Evolutionary conservation across 2,113 vertebrate species (phyloP), one percentile per base, ranked within the genome.

Genomic region (Brachypodius melanocephalos): DNA sequence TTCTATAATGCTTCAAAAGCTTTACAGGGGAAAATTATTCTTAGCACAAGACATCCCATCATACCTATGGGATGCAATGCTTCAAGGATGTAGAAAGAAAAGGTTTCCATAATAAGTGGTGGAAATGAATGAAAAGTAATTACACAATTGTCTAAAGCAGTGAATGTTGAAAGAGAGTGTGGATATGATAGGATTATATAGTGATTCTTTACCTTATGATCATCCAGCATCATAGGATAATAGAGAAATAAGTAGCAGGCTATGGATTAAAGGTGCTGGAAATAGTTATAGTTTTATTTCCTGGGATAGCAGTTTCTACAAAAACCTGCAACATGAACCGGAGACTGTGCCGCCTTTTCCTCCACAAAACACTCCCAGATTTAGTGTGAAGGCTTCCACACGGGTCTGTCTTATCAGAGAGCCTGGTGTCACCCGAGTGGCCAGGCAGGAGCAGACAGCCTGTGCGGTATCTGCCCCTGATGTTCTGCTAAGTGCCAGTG

Each of bases 1-100:
- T 88, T 91, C 95, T 93, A 72, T 95, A 93, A 80, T 74, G 93
- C 95, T 85, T 95, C 88, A 95, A 91, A 93, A 96, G 90, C 72
- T 96, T 93, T 93, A 94, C 93, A 87, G 84, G 74, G 63, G 71
- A 73, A 96, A 95, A 95, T 63, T 84, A 93, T 96, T 93, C 86
- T 93, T 89, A 95, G 85, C 86, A 82, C 85, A 85, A 87, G 86
- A 92, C 80, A 92, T 79, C 90, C 78, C 79, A 71, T 89, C 86
- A 36, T 90, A 95, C 90, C 94, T 96, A 89, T 3, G 3, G 76
- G 73, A 72, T 73, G 89, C 71, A 55, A 82, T 18, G 74, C 77
- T 95, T 91, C 77, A 88, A 92, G 74, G 83, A 81, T 88, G 89
- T 86, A 12, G 13, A 76, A 95, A 84, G 76, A 84, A 96, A 90